Conservation (phyloP, 2,113 vertebrate genomes). For the Rhinolophus sinicus region DNA sequence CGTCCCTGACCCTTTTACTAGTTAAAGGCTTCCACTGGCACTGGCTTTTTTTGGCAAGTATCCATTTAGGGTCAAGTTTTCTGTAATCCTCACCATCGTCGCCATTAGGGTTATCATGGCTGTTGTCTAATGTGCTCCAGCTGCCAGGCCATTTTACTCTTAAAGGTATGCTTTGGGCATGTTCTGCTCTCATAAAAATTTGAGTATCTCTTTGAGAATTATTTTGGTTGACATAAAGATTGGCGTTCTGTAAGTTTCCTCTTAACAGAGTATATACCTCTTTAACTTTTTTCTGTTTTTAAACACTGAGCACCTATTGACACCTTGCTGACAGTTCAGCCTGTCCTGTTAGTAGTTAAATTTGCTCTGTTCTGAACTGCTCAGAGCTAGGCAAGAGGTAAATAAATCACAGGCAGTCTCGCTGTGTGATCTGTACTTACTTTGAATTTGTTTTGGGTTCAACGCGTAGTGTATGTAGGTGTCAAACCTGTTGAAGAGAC, state of each 20-base stretch:
- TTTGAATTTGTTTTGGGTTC: constrained; percentile 50
- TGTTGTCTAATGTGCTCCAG: neutral
- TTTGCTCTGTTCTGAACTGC: neutral
- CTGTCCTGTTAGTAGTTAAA: constrained; percentile 8
- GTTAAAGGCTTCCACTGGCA: neutral
- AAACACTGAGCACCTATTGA: neutral
- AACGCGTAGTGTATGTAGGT: neutral
- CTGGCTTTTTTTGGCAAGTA: neutral
- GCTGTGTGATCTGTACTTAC: neutral
- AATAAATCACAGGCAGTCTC: neutral
- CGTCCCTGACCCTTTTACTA: neutral
- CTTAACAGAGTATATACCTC: neutral
- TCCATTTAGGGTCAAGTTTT: neutral
- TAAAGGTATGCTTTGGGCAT: neutral
- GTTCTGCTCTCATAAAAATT: neutral
- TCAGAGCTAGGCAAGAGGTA: constrained; percentile 1
- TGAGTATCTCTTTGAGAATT: neutral
- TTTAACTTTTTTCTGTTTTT: neutral
- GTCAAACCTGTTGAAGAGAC: neutral
- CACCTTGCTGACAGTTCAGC: neutral
- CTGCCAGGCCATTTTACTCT: neutral
- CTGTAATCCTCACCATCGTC: neutral
- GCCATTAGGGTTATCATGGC: neutral
- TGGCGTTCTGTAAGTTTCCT: neutral
- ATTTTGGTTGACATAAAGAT: neutral